phyloP scores from a whole-genome alignment of 2,888 invertebrate genomes.

The Apodemia zela region DNA sequence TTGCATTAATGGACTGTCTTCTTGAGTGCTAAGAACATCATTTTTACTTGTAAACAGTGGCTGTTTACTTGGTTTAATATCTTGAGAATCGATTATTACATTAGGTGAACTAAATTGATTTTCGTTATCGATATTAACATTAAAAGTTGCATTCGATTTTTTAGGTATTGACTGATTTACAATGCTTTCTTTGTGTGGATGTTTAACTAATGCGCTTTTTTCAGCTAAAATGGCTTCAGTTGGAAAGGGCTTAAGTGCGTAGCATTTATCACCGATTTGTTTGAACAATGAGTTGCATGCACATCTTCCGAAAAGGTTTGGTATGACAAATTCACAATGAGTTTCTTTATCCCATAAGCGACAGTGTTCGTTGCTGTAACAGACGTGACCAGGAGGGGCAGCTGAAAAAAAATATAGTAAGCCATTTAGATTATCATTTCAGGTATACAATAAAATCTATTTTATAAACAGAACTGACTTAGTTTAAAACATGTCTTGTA shows the following conservation, averaged over 20 bases:
- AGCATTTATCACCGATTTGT: constrained; percentile 83
- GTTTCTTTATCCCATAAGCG: constrained; percentile 90
- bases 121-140: constrained; percentile 36
- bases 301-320: constrained; percentile 93
- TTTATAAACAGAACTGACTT: too few species aligned
- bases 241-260: constrained; percentile 58
- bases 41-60: constrained; percentile 59
- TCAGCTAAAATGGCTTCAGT: constrained; percentile 65
- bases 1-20: constrained; percentile 68
- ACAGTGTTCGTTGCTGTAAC: constrained; percentile 94
- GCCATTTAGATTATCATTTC: not conserved
- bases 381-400: constrained; percentile 91
- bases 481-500: too few species aligned
- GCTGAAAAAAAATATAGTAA: constrained; percentile 74
- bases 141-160: constrained; percentile 41
- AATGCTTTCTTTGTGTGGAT: constrained; percentile 40
- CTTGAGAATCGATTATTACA: constrained; percentile 44
- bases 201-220: constrained; percentile 48
- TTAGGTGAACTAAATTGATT: constrained; percentile 44
- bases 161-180: constrained; percentile 38
- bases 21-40: constrained; percentile 61
- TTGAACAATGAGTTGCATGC: constrained; percentile 86
- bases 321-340: constrained; percentile 93
- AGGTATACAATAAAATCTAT: too few species aligned
- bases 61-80: constrained; percentile 56